These are phyloP conservation scores for Nyctalus aviator DNA, from an alignment of 2,797 vertebrate genomes.

Conservation along the genomic window DNA sequence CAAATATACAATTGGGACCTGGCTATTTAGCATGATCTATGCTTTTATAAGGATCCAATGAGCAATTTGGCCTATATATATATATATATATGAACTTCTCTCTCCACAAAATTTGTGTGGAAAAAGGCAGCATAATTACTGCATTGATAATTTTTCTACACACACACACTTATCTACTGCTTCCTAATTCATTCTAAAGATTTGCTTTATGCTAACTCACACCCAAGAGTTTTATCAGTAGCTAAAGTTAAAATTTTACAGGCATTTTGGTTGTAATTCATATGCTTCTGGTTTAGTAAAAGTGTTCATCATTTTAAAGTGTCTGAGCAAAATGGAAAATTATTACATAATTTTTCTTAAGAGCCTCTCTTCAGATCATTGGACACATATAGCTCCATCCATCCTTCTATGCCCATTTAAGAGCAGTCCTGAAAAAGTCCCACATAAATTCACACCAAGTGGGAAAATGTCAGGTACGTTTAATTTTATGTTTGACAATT, in stretches of 20 bases:
- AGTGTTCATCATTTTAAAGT: constrained; percentile 68
- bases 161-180: neutral
- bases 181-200: constrained; percentile 21
- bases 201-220: constrained; percentile 24
- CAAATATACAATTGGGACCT: neutral
- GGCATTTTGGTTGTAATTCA: constrained; percentile 29
- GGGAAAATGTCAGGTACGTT: constrained; percentile 58
- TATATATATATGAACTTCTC: neutral
- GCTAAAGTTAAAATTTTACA: constrained; percentile 52
- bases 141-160: neutral
- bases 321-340: constrained; percentile 28
- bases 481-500: constrained; percentile 38
- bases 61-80: neutral
- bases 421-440: constrained; percentile 46
- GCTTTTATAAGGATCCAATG: neutral
- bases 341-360: constrained; percentile 60
- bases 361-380: constrained; percentile 32
- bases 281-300: constrained; percentile 54
- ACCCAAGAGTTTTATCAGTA: neutral
- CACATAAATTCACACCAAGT: constrained; percentile 28
- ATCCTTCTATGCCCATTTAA: constrained; percentile 1
- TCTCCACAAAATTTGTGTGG: neutral
- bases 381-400: neutral
- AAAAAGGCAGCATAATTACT: neutral
- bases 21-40: neutral